Evolutionary conservation across 1,140 invertebrate genomes (phyloP).

Genomic region (Nylanderia fulva): DNA sequence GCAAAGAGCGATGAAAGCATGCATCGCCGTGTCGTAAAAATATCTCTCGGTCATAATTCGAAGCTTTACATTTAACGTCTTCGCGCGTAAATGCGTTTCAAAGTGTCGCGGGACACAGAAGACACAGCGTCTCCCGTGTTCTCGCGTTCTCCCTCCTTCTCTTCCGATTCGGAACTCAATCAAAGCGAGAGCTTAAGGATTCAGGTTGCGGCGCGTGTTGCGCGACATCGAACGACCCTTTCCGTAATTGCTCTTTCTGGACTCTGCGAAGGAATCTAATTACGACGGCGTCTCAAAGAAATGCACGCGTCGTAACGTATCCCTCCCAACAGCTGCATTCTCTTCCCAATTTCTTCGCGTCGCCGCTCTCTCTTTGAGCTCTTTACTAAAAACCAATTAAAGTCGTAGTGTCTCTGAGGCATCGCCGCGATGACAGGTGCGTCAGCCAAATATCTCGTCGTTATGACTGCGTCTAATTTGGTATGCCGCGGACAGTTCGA

Average conservation of each 20-base stretch:
- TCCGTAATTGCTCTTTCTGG: constrained; percentile 37
- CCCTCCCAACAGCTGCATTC: constrained; percentile 13
- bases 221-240: not conserved
- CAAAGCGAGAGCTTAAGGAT: constrained; percentile 43
- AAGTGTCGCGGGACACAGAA: not conserved
- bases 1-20: not conserved
- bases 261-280: constrained; percentile 47
- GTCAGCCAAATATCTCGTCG: constrained; percentile 64
- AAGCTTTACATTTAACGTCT: not conserved
- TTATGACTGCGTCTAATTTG: constrained; percentile 60
- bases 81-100: not conserved
- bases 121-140: not conserved
- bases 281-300: constrained; percentile 48
- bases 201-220: not conserved
- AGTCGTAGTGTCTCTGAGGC: constrained; percentile 41
- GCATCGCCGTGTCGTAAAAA: constrained; percentile 29
- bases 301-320: constrained; percentile 5
- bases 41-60: not conserved
- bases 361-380: not conserved
- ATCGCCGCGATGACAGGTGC: constrained; percentile 65
- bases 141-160: not conserved
- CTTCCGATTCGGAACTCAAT: constrained; percentile 34
- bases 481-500: constrained; percentile 48
- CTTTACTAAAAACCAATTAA: constrained; percentile 63
- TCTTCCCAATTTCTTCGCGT: constrained; percentile 46